These are phyloP conservation scores for Myiotriccus ornatus DNA, from an alignment of 2,797 vertebrate species.

Conservation along the genomic window DNA sequence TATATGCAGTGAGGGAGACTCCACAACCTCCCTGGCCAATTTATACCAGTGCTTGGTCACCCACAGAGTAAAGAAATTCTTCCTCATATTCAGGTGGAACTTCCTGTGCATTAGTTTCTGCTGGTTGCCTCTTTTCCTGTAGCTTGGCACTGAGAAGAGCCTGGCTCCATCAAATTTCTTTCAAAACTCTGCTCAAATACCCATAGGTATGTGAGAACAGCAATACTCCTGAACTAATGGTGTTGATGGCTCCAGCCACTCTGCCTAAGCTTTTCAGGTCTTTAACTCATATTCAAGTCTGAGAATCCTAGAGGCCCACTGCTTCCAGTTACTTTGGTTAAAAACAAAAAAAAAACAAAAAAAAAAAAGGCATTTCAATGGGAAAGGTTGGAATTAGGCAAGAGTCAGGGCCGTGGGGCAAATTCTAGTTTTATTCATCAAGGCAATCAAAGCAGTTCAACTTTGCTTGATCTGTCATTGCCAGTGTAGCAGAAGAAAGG, in stretches of 20 bases:
- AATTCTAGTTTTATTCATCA: conserved; percentile 6
- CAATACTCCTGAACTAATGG: background rate
- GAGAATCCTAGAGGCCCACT: background rate
- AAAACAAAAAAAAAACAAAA: rapidly evolving
- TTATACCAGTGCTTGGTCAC: background rate
- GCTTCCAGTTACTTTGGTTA: background rate
- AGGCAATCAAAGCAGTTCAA: background rate
- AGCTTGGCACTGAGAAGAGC: background rate
- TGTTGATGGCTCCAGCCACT: background rate
- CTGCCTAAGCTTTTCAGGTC: background rate
- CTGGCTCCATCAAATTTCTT: background rate
- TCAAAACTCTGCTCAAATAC: background rate
- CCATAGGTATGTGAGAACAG: rapidly evolving
- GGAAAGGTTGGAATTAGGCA: background rate
- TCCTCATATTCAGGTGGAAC: background rate
- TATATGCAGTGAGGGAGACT: background rate
- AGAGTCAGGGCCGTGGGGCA: background rate
- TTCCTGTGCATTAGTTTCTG: background rate
- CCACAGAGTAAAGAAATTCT: background rate
- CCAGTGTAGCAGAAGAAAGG: background rate
- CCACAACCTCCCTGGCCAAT: background rate
- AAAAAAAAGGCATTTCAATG: background rate
- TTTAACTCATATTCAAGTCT: background rate
- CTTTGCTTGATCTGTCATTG: conserved; percentile 23
- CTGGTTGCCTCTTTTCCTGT: rapidly evolving